Base-by-base conservation (phyloP, 2,113 vertebrate species). In the Tursiops truncatus region DNA sequence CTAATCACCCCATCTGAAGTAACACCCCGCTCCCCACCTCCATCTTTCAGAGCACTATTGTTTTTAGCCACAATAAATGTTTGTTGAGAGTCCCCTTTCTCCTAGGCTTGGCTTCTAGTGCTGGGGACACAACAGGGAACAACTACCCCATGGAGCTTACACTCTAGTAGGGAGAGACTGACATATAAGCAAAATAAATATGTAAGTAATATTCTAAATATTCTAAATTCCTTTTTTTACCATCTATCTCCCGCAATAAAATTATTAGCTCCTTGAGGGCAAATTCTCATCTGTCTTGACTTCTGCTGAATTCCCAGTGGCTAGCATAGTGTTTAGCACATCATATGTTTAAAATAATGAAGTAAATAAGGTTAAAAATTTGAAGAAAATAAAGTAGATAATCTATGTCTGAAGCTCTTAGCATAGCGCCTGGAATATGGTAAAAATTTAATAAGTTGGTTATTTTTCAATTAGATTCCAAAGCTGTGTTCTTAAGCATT, bases 401-500 rank as follows among this genome's bases (percentile, higher is more conserved):
- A 67, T 44, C 79, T 12, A n/a, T 15, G 36, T 31, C 76, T 89
- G 26, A 89, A 63, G 9, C 63, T 85, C 28, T 85, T 56, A 38
- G 44, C 28, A 0, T 60, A 38, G 47, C 65, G 17, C 63, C 70
- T 44, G 31, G 26, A 79, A 80, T 33, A 15, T 8, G 50, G 36
- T 73, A 92, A 94, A 58, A 60, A 68, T 89, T 65, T 58, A 56
- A n/a, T 73, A n/a, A 91, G 28, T 68, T 88, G 33, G 63, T 62
- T 63, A 41, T 81, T 79, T 95, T 95, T 85, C 81, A 87, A 12
- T 96, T 60, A 77, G 88, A 73, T 89, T 76, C 76, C 83, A 89
- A 95, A 88, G 41, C 41, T 94, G 76, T 84, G 41, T 21, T 95
- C 73, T 96, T 93, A 95, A 89, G 28, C 81, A 76, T 76, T 70